Percentiles rank a stretch among this genome's conserved stretches.
Conservation (phyloP, 2,888 invertebrate genomes). For the Xanthia togata region DNA sequence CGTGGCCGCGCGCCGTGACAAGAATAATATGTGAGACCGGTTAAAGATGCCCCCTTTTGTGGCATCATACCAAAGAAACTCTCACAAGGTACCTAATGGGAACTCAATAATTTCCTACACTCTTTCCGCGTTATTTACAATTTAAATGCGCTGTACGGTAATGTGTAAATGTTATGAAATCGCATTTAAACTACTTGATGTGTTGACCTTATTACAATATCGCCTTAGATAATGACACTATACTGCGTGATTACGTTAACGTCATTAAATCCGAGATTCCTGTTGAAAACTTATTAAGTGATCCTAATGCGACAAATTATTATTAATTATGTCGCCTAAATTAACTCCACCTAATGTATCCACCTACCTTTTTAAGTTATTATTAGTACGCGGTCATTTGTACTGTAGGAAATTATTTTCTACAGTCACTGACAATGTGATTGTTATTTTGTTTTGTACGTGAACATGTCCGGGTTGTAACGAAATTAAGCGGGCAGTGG, state of each 20-base stretch:
- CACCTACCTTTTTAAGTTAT: slow-evolving; percentile 42
- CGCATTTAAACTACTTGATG: slow-evolving; percentile 61
- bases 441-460: slow-evolving; percentile 66
- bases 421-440: slow-evolving; percentile 58
- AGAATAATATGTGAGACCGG: slow-evolving; percentile 83
- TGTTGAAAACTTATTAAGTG: slow-evolving; percentile 30
- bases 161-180: slow-evolving; percentile 66
- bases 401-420: slow-evolving; percentile 66
- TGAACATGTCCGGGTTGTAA: slow-evolving; percentile 68
- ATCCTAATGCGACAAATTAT: slow-evolving; percentile 41
- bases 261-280: slow-evolving; percentile 41
- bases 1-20: slow-evolving; percentile 82
- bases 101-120: slow-evolving; percentile 74
- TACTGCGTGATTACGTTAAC: slow-evolving; percentile 37
- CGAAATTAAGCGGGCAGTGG: slow-evolving; percentile 70
- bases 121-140: slow-evolving; percentile 76
- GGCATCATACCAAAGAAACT: slow-evolving; percentile 72
- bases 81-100: slow-evolving; percentile 71
- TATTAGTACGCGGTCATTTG: slow-evolving; percentile 50
- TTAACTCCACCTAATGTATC: slow-evolving; percentile 31
- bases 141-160: slow-evolving; percentile 73
- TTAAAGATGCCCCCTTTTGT: slow-evolving; percentile 81
- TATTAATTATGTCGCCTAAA: slow-evolving; percentile 42
- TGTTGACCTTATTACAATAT: slow-evolving; percentile 58
- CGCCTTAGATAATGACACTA: slow-evolving; percentile 43